Percentiles rank a stretch among this genome's conserved stretches.
phyloP scores from a whole-genome alignment of 2,113 vertebrate species.

The Macaca mulatta region DNA sequence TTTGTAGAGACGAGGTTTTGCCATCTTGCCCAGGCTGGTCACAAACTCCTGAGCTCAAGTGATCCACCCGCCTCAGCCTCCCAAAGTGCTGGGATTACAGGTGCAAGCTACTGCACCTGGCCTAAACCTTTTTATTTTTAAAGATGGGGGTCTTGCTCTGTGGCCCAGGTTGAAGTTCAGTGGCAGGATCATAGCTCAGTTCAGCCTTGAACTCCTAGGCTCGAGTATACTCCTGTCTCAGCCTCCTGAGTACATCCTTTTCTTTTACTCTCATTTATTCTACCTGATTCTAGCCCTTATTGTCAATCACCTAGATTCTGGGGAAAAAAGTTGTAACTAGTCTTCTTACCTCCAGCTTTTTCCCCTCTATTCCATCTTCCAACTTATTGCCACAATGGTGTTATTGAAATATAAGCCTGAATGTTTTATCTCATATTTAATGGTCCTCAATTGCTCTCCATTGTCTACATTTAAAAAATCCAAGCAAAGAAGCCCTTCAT shows the following conservation, averaged over 20 bases:
- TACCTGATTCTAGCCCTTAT: background rate
- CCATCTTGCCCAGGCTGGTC: too few species aligned
- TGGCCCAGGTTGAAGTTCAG: too few species aligned
- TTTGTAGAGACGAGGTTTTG: too few species aligned
- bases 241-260: background rate
- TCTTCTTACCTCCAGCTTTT: background rate
- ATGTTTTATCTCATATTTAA: background rate
- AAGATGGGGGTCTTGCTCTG: too few species aligned
- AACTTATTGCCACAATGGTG: background rate
- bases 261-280: background rate
- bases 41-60: too few species aligned
- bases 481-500: background rate
- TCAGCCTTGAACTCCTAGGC: too few species aligned
- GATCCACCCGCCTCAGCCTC: too few species aligned
- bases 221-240: too few species aligned
- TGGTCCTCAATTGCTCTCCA: background rate
- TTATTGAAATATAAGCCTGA: background rate
- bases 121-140: too few species aligned
- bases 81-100: too few species aligned
- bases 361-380: background rate
- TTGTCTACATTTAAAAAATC: background rate
- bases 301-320: background rate
- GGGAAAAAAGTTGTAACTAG: background rate
- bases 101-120: too few species aligned
- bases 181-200: too few species aligned